Base-by-base conservation (phyloP, 2,888 invertebrate genomes). In the Dione juno region DNA sequence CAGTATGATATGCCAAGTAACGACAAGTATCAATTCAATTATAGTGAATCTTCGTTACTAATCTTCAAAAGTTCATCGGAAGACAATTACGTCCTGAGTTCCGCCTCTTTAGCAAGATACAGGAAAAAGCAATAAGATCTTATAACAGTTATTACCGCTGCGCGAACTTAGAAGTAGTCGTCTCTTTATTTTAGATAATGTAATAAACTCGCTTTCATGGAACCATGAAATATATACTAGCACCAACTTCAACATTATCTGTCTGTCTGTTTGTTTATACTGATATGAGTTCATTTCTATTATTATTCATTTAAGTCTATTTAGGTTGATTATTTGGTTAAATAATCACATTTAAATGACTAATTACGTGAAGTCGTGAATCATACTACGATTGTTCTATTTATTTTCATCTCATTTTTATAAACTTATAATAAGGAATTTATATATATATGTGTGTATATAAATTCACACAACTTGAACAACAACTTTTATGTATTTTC, bases 41-140 rank as follows among this genome's bases (percentile, higher is more conserved):
- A 40, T 8, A 48, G 16, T 52, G 48, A 52, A 50, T 19, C 40
- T 64, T 50, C 19, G 50, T 52, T 50, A 52, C 37, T 37, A 19
- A 64, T 52, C 19, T 52, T 40, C 37, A 64, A 52, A 64, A 64
- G 64, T 37, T 50, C 19, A 64, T 52, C 50, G 50, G 40, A 52
- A 52, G 61, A 19, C 64, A 64, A 64, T 64, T 64, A 64, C 50
- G 35, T 37, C 14, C 19, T 50, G 35, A 40, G 35, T 48, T 64
- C 64, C 45, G 50, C 48, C 64, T 64, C 64, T 5, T 19, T 64
- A 40, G 16, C 43, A 10, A 64, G 50, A 19, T 50, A 64, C 50
- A 64, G 64, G 50, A 64, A 64, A 64, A 64, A 64, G 50, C 64
- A 64, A 64, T 64, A 64, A 50, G 50, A 52, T 48, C 50, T 50